These are phyloP conservation scores for Rhynchophorus ferrugineus DNA, from an alignment of 1,140 invertebrate genomes.

Conservation along the genomic window DNA sequence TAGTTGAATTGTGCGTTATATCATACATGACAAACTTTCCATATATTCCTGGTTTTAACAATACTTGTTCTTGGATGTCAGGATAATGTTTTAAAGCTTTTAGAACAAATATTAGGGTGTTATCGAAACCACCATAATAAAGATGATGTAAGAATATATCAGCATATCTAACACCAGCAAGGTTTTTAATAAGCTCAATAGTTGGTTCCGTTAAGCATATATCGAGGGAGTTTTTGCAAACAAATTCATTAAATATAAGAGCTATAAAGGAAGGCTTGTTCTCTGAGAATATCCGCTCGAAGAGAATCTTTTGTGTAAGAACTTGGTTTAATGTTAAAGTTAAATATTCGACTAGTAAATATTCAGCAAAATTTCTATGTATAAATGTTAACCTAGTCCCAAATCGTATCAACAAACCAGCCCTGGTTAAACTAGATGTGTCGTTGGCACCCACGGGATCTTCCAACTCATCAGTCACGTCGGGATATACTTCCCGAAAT, in stretches of 20 bases:
- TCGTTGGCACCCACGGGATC: neutral
- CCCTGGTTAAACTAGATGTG: neutral
- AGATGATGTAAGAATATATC: neutral
- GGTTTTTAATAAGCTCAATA: too few species aligned
- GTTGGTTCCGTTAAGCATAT: too few species aligned
- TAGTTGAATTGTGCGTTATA: neutral
- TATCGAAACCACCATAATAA: neutral
- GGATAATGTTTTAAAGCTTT: neutral
- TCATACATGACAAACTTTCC: neutral
- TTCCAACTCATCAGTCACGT: too few species aligned
- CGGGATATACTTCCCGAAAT: too few species aligned
- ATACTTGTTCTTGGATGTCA: neutral
- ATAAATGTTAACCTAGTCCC: neutral
- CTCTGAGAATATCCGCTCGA: neutral
- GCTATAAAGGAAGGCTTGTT: too few species aligned
- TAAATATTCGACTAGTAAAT: constrained; percentile 1
- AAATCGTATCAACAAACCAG: neutral
- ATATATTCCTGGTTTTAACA: neutral
- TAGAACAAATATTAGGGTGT: neutral
- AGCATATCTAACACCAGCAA: too few species aligned
- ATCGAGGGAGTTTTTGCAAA: too few species aligned
- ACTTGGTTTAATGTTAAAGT: neutral
- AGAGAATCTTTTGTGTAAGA: neutral
- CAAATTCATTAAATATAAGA: too few species aligned
- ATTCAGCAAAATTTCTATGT: constrained; percentile 2